phyloP scores from a whole-genome alignment of 1,140 invertebrate species.

The Drosophila kepulauana region DNA sequence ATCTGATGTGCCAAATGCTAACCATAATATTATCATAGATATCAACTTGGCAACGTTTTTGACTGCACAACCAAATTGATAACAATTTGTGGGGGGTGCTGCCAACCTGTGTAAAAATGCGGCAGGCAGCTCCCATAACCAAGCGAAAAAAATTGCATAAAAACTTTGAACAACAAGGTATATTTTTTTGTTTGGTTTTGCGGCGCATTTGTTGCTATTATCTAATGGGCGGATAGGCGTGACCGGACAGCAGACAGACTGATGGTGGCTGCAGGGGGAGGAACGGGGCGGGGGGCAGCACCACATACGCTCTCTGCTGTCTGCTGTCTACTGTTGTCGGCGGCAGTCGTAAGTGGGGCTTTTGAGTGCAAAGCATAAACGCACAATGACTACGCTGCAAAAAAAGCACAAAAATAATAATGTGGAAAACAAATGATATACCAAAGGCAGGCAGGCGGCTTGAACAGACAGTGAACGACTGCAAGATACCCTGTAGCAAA shows the following conservation, averaged over 20 bases:
- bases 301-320: constrained; percentile 1
- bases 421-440: constrained; percentile 36
- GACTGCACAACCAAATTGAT: neutral
- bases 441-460: constrained; percentile 2
- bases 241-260: constrained; percentile 22
- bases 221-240: constrained; percentile 56
- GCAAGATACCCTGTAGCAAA: neutral
- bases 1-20: too few relatives aligned
- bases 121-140: neutral
- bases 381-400: constrained; percentile 53
- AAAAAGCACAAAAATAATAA: constrained; percentile 8
- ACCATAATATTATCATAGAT: too few relatives aligned
- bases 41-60: too few relatives aligned
- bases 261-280: neutral
- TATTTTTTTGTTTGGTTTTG: constrained; percentile 9
- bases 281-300: constrained; percentile 7
- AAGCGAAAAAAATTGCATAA: constrained; percentile 54
- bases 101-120: constrained; percentile 1
- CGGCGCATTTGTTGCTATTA: constrained; percentile 53
- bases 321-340: too few relatives aligned
- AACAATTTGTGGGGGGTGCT: neutral
- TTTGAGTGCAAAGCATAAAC: constrained; percentile 54
- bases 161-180: constrained; percentile 12
- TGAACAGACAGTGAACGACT: neutral
- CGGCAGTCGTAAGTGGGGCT: constrained; percentile 16